phyloP scores from a whole-genome alignment of 2,113 vertebrate genomes.

The Cettia cetti region DNA sequence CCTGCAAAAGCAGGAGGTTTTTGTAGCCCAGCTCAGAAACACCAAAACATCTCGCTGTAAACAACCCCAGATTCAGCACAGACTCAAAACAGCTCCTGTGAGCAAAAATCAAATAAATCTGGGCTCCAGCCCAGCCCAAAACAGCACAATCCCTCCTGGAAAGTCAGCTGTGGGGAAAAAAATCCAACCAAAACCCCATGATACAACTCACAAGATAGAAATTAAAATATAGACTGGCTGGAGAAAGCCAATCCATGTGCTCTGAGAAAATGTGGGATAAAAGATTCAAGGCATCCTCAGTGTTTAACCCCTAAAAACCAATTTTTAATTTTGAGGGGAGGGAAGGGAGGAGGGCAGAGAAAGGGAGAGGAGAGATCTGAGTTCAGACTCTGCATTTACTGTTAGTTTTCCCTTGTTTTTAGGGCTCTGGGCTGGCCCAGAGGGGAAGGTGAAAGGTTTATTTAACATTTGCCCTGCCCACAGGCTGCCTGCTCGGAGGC shows the following conservation, averaged over 20 bases:
- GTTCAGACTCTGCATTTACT: background rate
- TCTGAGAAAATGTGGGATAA: background rate
- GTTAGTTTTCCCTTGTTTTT: background rate
- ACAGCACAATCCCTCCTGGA: background rate
- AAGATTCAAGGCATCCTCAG: background rate
- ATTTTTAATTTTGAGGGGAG: background rate
- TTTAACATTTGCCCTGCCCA: background rate
- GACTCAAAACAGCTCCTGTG: background rate
- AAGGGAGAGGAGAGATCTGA: background rate
- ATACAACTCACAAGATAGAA: no score
- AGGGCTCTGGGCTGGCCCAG: background rate
- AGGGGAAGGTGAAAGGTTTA: rapidly evolving
- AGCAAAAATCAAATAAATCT: background rate
- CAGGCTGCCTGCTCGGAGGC: rapidly evolving
- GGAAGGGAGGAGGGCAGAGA: background rate
- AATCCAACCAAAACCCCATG: background rate
- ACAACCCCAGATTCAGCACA: background rate
- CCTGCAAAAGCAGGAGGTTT: background rate
- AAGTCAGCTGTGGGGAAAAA: background rate
- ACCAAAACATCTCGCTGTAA: rapidly evolving
- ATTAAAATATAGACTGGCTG: background rate
- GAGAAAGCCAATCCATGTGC: rapidly evolving
- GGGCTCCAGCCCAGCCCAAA: background rate
- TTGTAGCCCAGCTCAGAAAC: background rate
- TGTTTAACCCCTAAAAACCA: background rate